A percentile compares a stretch with the other conserved stretches of the same genome.
Conservation (phyloP, 2,797 vertebrate genomes). For the Antrozous pallidus region DNA sequence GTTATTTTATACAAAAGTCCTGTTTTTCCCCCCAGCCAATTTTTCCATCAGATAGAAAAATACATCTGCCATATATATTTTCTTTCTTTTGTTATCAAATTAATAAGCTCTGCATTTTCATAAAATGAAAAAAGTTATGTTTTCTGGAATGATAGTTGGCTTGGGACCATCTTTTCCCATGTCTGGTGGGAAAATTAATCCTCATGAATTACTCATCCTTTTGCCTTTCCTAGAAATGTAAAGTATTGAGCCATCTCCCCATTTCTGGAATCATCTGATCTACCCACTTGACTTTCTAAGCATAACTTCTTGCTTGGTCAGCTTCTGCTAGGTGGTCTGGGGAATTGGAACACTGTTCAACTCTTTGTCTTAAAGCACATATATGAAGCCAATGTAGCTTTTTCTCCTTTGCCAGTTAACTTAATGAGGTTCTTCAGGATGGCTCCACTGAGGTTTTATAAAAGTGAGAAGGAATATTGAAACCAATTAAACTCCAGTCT, state of each 20-base stretch:
- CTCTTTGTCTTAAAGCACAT: conserved; percentile 55
- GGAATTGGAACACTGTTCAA: conserved; percentile 35
- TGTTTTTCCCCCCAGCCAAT: background rate
- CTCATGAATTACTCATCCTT: background rate
- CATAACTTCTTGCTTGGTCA: conserved; percentile 42
- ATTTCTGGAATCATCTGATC: conserved; percentile 20
- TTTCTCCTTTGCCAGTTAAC: conserved; percentile 64
- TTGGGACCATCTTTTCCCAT: background rate
- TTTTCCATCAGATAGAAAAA: background rate
- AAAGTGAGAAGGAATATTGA: conserved; percentile 67
- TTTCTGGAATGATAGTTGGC: conserved; percentile 14
- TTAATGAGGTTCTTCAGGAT: conserved; percentile 54
- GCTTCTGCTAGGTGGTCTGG: conserved; percentile 30
- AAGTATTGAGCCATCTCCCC: background rate
- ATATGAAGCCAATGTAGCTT: conserved; percentile 32
- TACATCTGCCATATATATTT: background rate
- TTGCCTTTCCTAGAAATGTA: background rate
- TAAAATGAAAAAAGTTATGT: background rate
- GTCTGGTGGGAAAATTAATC: background rate
- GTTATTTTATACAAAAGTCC: background rate
- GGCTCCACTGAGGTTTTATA: conserved; percentile 37
- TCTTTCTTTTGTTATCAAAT: background rate
- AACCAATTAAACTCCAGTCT: conserved; percentile 47
- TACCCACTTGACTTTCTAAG: conserved; percentile 37
- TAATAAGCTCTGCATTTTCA: conserved; percentile 11